Percentiles rank a stretch among this genome's conserved stretches.
These are phyloP conservation scores for Pao palembangensis DNA, from an alignment of 2,113 vertebrate species.

Conservation along the genomic window DNA sequence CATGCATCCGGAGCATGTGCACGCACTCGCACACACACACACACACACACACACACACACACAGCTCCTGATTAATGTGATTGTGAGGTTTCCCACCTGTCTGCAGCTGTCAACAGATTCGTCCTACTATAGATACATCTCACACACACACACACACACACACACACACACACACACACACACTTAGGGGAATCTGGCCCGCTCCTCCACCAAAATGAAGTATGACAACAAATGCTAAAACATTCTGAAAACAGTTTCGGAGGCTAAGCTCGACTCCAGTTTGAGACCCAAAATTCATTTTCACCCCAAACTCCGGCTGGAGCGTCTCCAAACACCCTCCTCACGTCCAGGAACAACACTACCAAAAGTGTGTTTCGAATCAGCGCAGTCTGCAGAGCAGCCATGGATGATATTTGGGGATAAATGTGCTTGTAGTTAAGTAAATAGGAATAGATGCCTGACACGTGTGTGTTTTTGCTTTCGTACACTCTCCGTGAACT, in stretches of 20 bases:
- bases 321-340: constrained; percentile 20
- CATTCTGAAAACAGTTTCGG: constrained; percentile 41
- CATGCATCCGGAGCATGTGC: constrained; percentile 1
- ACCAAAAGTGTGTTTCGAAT: constrained; percentile 48
- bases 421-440: too few relatives aligned
- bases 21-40: background rate
- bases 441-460: too few relatives aligned
- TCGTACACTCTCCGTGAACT: too few relatives aligned
- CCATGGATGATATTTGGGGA: too few relatives aligned
- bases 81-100: constrained; percentile 58
- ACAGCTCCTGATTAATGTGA: constrained; percentile 13
- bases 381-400: constrained; percentile 15
- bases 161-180: constrained; percentile 30
- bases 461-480: too few relatives aligned
- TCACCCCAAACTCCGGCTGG: constrained; percentile 9
- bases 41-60: constrained; percentile 11
- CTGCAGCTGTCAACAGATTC: constrained; percentile 47
- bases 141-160: constrained; percentile 24
- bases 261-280: constrained; percentile 17
- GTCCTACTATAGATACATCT: constrained; percentile 10
- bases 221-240: constrained; percentile 48
- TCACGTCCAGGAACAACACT: constrained; percentile 13
- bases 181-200: constrained; percentile 37
- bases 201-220: constrained; percentile 34
- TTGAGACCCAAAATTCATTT: constrained; percentile 8